Base-by-base conservation (phyloP, 2,888 invertebrate species). In the Melinaea menophilus region DNA sequence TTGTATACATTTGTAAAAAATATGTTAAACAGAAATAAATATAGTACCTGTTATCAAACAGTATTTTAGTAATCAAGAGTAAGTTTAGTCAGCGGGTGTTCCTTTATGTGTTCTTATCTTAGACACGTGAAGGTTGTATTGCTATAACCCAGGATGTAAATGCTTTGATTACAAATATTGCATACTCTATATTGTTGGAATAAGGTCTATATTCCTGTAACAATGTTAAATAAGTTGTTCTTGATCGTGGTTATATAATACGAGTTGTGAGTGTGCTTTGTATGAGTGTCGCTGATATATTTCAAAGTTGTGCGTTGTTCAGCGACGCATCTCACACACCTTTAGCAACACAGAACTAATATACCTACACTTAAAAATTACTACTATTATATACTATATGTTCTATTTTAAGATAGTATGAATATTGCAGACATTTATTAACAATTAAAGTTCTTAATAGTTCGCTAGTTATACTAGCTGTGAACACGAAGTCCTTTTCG, bases 281-380 rank as follows among this genome's bases (percentile, higher is more conserved):
- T 88, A 84, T 84, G 77, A 82, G 77, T 82, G 86, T 83, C 86
- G 80, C 85, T 82, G 87, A 89, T 88, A 89, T 88, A 88, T 87
- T 84, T 85, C 78, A 76, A 85, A 89, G 80, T 88, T 88, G 75
- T 78, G 80, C 84, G 74, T 75, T 80, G 80, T 82, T 60, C 67
- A 67, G 56, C 55, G 55, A 67, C 63, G 65, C 65, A 65, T 63
- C 67, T 59, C 55, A 48, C 58, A 54, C 58, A 61, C 48, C n/a
- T n/a, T n/a, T n/a, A n/a, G n/a, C n/a, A n/a, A n/a, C n/a, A n/a
- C n/a, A n/a, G n/a, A n/a, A n/a, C n/a, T n/a, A n/a, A n/a, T n/a
- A n/a, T n/a, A n/a, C n/a, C n/a, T n/a, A n/a, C n/a, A n/a, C n/a
- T n/a, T n/a, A n/a, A n/a, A n/a, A n/a, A n/a, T n/a, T n/a, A n/a